Evolutionary conservation across 2,797 vertebrate species (phyloP).

Genomic region (Mormyrus hasselquistii): DNA sequence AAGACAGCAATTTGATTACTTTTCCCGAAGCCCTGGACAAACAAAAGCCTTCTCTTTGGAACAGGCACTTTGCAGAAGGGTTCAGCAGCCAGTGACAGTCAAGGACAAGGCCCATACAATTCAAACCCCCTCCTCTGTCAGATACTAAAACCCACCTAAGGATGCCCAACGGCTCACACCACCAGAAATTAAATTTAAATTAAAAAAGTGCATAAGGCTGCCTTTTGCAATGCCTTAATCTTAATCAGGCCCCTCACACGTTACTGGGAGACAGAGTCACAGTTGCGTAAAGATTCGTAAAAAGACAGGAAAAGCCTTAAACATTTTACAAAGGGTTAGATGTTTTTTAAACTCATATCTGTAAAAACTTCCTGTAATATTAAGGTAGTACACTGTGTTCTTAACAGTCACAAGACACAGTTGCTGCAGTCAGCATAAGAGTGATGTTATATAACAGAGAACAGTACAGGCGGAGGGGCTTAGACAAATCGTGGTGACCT

Average conservation of each 20-base stretch:
- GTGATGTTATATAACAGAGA: neutral
- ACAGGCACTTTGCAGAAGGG: neutral
- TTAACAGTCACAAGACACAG: neutral
- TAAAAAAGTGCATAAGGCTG: neutral
- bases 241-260: neutral
- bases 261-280: neutral
- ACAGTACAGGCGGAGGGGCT: neutral
- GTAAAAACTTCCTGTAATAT: neutral
- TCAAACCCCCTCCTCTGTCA: neutral
- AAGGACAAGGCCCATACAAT: neutral
- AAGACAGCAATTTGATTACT: neutral
- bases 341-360: neutral
- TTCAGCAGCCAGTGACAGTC: neutral
- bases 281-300: neutral
- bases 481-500: neutral
- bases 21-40: neutral
- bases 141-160: neutral
- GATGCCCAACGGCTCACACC: neutral
- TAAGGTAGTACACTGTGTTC: neutral
- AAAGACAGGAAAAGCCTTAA: neutral
- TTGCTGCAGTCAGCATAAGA: neutral
- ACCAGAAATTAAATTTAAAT: neutral
- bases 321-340: neutral
- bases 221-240: neutral
- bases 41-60: neutral